These are phyloP conservation scores for Nanorana parkeri DNA, from an alignment of 2,113 vertebrate genomes.

Conservation along the genomic window DNA sequence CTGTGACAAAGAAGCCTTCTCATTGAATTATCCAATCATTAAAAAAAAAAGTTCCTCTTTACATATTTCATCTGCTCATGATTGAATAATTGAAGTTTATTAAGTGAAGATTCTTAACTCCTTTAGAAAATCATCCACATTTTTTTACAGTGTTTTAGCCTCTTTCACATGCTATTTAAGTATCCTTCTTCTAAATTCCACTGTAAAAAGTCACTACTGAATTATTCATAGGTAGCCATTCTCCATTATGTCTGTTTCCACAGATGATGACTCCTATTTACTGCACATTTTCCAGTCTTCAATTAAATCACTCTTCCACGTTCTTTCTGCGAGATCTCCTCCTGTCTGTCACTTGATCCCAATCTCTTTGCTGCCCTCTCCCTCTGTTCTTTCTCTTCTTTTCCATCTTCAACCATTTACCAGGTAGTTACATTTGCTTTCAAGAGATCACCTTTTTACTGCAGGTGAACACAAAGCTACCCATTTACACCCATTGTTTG, in stretches of 20 bases:
- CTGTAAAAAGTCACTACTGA: background rate
- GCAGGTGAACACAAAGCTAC: slow-evolving; percentile 5
- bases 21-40: too few species aligned
- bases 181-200: background rate
- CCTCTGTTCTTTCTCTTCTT: background rate
- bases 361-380: too few species aligned
- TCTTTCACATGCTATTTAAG: background rate
- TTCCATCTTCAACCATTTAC: background rate
- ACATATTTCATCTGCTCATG: too few species aligned
- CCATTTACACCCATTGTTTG: background rate
- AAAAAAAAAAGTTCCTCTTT: too few species aligned
- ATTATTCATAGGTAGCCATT: background rate
- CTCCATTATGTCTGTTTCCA: background rate
- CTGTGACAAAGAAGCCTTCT: too few species aligned
- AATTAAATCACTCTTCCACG: too few species aligned
- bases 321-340: too few species aligned
- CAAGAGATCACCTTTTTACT: slow-evolving; percentile 6
- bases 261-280: background rate
- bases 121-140: too few species aligned
- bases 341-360: too few species aligned
- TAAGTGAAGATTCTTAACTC: too few species aligned
- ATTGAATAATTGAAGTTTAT: too few species aligned
- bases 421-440: background rate
- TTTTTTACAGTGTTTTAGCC: background rate
- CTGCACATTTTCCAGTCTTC: background rate